Evolutionary conservation across 2,797 vertebrate genomes (phyloP).

Genomic region (Alfaro cultratus): DNA sequence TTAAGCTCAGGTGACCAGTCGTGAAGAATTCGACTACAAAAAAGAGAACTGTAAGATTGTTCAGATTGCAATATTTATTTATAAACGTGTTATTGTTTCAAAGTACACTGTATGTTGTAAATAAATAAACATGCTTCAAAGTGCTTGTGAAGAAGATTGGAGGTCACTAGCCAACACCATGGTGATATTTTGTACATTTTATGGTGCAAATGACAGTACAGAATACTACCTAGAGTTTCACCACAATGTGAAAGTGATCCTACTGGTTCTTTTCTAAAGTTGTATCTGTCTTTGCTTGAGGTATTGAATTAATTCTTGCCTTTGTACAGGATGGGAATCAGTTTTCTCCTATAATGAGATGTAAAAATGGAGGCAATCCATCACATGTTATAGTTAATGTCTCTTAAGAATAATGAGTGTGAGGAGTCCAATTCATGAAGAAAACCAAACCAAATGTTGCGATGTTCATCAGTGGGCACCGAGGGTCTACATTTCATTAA

Average conservation of each 20-base stretch:
- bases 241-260: constrained; percentile 72
- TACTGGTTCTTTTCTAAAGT: constrained; percentile 66
- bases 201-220: constrained; percentile 68
- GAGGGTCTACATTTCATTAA: neutral
- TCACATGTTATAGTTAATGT: constrained; percentile 28
- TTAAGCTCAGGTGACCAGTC: constrained; percentile 84
- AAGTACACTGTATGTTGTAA: constrained; percentile 84
- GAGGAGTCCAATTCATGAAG: constrained; percentile 30
- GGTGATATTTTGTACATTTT: constrained; percentile 78
- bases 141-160: constrained; percentile 79
- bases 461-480: neutral
- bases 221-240: constrained; percentile 55
- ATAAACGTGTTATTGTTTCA: constrained; percentile 78
- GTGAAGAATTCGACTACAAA: constrained; percentile 67
- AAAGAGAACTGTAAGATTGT: constrained; percentile 71
- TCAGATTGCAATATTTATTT: constrained; percentile 83
- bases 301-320: constrained; percentile 64
- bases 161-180: constrained; percentile 71
- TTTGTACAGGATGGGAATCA: constrained; percentile 72
- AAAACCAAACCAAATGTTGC: constrained; percentile 49
- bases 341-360: constrained; percentile 49
- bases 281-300: constrained; percentile 65
- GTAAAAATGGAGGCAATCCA: constrained; percentile 44
- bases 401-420: constrained; percentile 19
- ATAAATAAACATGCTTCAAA: constrained; percentile 84